phyloP scores from a whole-genome alignment of 2,113 vertebrate species.

The Mobula birostris region DNA sequence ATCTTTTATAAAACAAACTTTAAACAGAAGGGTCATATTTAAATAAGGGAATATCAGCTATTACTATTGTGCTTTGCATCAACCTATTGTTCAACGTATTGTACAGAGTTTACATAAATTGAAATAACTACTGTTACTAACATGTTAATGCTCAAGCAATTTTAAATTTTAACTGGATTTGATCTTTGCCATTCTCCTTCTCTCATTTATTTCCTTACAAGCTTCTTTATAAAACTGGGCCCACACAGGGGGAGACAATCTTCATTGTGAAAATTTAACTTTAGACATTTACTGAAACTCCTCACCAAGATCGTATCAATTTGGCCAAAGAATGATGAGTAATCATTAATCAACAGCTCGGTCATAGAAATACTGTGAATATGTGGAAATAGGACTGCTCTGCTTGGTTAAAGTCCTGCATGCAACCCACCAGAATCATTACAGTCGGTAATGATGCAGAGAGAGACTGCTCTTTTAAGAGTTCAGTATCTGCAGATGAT shows the following conservation, averaged over 20 bases:
- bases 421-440: not conserved
- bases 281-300: too few relatives aligned
- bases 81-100: not conserved
- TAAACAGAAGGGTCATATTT: not conserved
- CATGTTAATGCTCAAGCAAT: not conserved
- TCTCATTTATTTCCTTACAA: not conserved
- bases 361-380: not conserved
- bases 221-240: too few relatives aligned
- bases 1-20: too few relatives aligned
- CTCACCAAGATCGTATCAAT: not conserved
- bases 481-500: not conserved
- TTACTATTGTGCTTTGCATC: not conserved
- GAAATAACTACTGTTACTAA: not conserved
- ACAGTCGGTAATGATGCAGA: not conserved
- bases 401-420: not conserved
- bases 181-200: not conserved
- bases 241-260: not conserved
- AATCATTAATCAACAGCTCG: not conserved
- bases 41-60: not conserved
- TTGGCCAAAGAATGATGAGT: not conserved
- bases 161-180: not conserved
- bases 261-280: not conserved
- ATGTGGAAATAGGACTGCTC: not conserved
- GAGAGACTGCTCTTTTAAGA: not conserved
- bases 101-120: not conserved